Evolutionary conservation across 2,113 vertebrate genomes (phyloP).

Genomic region (Tyto alba): DNA sequence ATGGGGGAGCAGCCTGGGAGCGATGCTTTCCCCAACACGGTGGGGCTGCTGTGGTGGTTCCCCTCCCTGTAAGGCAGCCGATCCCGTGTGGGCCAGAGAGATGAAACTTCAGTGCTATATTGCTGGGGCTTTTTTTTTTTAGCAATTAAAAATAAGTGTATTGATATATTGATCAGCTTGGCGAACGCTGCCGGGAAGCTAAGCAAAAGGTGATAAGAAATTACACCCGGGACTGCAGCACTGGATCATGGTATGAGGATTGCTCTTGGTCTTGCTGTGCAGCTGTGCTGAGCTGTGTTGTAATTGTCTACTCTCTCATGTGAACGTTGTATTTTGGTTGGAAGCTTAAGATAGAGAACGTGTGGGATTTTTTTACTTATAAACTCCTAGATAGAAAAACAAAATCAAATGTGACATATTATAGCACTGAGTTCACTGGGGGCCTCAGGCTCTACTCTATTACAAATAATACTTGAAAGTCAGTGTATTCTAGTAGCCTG

Average conservation of each 20-base stretch:
- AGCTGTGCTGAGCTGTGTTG: fast-evolving
- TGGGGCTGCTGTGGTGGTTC: neutral
- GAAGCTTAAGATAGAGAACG: neutral
- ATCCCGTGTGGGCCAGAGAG: fast-evolving
- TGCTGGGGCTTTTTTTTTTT: neutral
- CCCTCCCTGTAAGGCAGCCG: fast-evolving
- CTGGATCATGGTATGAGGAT: neutral
- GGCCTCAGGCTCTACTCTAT: neutral
- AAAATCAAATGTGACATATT: neutral
- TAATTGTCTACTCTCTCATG: neutral
- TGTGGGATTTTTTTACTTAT: neutral
- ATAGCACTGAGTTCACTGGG: neutral
- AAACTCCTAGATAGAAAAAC: neutral
- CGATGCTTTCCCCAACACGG: fast-evolving
- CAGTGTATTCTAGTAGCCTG: neutral
- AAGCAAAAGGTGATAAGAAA: neutral
- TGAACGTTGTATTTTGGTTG: neutral
- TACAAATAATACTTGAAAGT: neutral
- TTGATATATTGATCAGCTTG: neutral
- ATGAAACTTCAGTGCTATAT: fast-evolving
- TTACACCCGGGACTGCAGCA: neutral
- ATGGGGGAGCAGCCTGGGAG: too few species aligned
- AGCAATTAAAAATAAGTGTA: neutral
- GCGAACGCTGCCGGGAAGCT: neutral
- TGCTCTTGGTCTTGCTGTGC: neutral